These are phyloP conservation scores for Spodoptera littoralis DNA, from an alignment of 2,888 invertebrate genomes.

Conservation along the genomic window DNA sequence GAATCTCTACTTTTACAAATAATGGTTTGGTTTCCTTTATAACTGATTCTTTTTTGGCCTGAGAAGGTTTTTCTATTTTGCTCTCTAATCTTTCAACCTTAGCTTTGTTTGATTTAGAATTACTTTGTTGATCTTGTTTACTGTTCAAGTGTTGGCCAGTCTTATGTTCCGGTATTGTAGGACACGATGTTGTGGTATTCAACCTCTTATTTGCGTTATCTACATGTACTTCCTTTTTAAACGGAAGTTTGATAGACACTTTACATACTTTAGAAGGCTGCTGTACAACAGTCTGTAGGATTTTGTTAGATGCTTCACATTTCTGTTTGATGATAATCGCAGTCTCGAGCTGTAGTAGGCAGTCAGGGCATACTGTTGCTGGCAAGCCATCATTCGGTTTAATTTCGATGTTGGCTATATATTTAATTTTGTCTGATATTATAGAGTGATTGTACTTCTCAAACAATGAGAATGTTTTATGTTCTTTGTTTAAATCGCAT, in stretches of 20 bases:
- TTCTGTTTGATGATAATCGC: slow-evolving; percentile 75
- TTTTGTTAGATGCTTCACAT: slow-evolving; percentile 72
- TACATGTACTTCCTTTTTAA: slow-evolving; percentile 27
- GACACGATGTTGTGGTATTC: background rate
- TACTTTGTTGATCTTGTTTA: no score
- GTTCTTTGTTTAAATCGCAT: slow-evolving; percentile 49
- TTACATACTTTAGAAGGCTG: slow-evolving; percentile 19
- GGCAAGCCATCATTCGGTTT: slow-evolving; percentile 75
- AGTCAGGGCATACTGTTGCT: slow-evolving; percentile 73
- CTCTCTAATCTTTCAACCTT: no score
- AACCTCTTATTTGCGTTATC: slow-evolving; percentile 1
- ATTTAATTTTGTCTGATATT: slow-evolving; percentile 72
- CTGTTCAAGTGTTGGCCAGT: no score
- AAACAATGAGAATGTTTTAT: slow-evolving; percentile 71
- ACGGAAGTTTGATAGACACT: slow-evolving; percentile 21
- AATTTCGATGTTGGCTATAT: slow-evolving; percentile 73
- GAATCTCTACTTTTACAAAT: no score
- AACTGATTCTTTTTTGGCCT: no score
- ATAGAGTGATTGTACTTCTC: slow-evolving; percentile 68
- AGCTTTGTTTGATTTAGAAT: no score
- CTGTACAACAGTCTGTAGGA: slow-evolving; percentile 54
- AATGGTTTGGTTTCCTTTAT: no score
- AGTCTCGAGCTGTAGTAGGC: slow-evolving; percentile 73
- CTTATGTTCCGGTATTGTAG: background rate
- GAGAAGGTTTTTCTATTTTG: no score